These are phyloP conservation scores for Parapristionchus giblindavisi DNA, from an alignment of 2,888 invertebrate genomes.

Conservation along the genomic window DNA sequence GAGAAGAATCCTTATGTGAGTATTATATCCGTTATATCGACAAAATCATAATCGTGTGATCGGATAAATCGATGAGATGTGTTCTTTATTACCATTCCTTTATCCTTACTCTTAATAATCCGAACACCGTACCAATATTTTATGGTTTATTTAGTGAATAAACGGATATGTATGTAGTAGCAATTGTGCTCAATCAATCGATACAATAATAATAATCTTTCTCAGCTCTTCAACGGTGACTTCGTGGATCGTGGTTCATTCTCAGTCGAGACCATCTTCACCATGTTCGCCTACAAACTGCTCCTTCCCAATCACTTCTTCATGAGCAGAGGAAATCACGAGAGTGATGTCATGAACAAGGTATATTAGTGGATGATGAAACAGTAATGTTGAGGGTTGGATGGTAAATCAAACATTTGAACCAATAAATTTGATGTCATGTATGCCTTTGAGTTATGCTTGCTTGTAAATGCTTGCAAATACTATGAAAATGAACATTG, in stretches of 20 bases:
- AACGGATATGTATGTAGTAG: not conserved
- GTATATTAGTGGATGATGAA: constrained; percentile 37
- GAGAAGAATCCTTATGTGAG: constrained; percentile 90
- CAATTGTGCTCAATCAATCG: not conserved
- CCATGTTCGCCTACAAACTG: constrained; percentile 93
- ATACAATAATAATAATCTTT: not conserved
- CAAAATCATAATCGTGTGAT: not conserved
- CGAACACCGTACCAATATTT: not conserved
- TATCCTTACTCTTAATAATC: not conserved
- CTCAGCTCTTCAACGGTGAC: constrained; percentile 92
- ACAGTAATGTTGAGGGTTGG: no score
- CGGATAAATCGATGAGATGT: no score
- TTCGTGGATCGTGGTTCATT: constrained; percentile 99
- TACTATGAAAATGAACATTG: no score
- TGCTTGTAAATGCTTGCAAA: no score
- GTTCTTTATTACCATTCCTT: no score
- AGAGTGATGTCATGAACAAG: constrained; percentile 92
- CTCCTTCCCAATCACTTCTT: constrained; percentile 94
- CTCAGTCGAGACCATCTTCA: constrained; percentile 98
- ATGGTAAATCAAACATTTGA: no score
- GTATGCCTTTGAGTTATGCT: no score
- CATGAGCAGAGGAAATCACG: constrained; percentile 99
- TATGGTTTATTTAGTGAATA: not conserved
- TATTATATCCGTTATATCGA: constrained; percentile 46
- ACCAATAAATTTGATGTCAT: no score